Base-by-base conservation (phyloP, 2,797 vertebrate species). In the Sphaeramia orbicularis region DNA sequence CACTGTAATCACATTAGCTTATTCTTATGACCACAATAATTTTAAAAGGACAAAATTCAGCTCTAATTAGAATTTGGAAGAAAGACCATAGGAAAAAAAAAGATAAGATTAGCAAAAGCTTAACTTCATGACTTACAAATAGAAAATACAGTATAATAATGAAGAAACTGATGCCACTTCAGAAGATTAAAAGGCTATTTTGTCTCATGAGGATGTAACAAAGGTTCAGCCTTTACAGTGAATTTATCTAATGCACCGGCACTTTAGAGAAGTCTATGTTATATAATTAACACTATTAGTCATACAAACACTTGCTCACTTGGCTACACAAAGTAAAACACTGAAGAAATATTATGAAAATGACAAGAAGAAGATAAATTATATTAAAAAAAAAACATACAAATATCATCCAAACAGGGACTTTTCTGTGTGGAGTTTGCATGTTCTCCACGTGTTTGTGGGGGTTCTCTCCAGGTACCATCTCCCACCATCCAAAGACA, bases 1-100 rank as follows among this genome's bases (percentile, higher is more conserved):
- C 38, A 53, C 45, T 69, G 9, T 43, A 47, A 66, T 66, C 45
- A 59, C 52, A 68, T 59, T 3, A 66, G 9, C 52, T 71, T 45
- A 55, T 71, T 71, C 27, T 59, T 12, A 57, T 24, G 47, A 58
- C 7, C 24, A 54, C 21, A 41, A 55, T 60, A 32, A 57, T n/a
- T 78, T 70, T 12, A 60, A 69, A 35, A 67, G 50, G 53, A 64
- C 24, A 32, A 54, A 49, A 61, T 48, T 55, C 67, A 68, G 44
- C 61, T 32, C 32, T 61, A 68, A 74, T 74, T 66, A 54, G 32
- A 54, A 64, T 30, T 41, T 59, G 55, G 7, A 49, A 65, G 18
- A 51, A n/a, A 56, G 37, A 49, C 40, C 24, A 52, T 0, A 44
- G 6, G 40, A 15, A 49, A 9, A 59, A 47, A 42, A 70, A 59